phyloP scores from a whole-genome alignment of 1,140 invertebrate genomes.

The Olivierus martensii region DNA sequence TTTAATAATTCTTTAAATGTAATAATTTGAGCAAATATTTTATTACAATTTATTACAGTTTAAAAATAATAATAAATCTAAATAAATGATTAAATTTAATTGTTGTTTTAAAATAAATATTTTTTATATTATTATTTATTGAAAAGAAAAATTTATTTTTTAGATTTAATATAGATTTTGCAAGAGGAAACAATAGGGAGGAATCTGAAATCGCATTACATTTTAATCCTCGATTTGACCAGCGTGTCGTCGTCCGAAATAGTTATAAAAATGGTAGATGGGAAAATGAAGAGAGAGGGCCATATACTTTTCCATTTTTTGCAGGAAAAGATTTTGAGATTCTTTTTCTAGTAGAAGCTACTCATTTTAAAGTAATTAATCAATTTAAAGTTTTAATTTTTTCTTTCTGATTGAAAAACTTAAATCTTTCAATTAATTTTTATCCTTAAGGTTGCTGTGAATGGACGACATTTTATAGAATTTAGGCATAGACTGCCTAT shows the following conservation, averaged over 20 bases:
- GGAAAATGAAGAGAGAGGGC: conserved; percentile 2
- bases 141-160: no score
- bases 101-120: no score
- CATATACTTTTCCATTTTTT: conserved; percentile 1
- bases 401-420: no score
- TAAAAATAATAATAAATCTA: no score
- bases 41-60: no score
- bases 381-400: no score
- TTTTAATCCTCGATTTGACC: conserved; percentile 7
- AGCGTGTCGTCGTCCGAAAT: conserved; percentile 4
- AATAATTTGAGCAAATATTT: no score
- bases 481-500: conserved; percentile 52
- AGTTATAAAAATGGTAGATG: background rate
- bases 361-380: conserved; percentile 33
- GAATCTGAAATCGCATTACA: background rate
- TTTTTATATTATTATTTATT: no score
- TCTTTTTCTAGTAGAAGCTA: background rate
- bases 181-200: background rate
- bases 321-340: background rate
- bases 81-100: no score
- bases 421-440: background rate
- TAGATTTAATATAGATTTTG: no score
- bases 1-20: no score
- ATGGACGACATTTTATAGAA: conserved; percentile 56
- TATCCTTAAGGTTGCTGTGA: conserved; percentile 37